Evolutionary conservation across 2,888 invertebrate species (phyloP).

Genomic region (Odontothrips loti): DNA sequence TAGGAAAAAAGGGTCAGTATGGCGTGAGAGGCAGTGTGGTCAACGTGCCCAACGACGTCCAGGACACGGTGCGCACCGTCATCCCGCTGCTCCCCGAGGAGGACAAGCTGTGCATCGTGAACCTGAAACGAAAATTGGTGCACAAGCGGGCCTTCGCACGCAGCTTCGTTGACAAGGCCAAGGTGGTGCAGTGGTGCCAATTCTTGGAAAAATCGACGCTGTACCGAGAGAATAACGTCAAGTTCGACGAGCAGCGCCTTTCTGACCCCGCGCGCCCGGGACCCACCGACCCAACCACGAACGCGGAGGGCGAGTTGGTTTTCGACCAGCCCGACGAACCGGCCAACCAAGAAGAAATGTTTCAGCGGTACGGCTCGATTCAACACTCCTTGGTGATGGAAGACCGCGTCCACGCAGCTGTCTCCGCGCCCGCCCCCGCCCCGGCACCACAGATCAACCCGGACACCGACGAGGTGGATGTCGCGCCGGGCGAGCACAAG

Average conservation of each 20-base stretch:
- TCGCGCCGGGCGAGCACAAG: too few relatives aligned
- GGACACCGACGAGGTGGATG: constrained; percentile 11
- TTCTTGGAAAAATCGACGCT: not conserved
- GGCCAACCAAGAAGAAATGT: constrained; percentile 1
- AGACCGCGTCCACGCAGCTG: not conserved
- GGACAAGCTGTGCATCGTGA: too few relatives aligned
- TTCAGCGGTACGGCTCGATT: not conserved
- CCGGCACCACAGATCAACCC: not conserved
- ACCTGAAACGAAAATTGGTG: too few relatives aligned
- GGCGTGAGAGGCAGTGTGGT: not conserved
- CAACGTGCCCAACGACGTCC: constrained; percentile 5
- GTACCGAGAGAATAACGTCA: not conserved
- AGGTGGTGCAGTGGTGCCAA: not conserved
- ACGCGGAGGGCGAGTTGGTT: not conserved
- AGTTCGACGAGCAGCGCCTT: not conserved
- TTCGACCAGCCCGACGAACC: constrained; percentile 14
- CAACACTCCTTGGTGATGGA: not conserved
- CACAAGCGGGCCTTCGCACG: too few relatives aligned
- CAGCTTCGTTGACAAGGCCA: not conserved
- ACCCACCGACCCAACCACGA: not conserved
- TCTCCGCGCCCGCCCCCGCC: not conserved
- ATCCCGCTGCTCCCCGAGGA: too few relatives aligned
- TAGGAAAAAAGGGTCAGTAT: not conserved
- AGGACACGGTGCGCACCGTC: constrained; percentile 15
- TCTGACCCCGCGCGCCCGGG: not conserved